Evolutionary conservation across 2,113 vertebrate genomes (phyloP).

Genomic region (Solenodon paradoxus): DNA sequence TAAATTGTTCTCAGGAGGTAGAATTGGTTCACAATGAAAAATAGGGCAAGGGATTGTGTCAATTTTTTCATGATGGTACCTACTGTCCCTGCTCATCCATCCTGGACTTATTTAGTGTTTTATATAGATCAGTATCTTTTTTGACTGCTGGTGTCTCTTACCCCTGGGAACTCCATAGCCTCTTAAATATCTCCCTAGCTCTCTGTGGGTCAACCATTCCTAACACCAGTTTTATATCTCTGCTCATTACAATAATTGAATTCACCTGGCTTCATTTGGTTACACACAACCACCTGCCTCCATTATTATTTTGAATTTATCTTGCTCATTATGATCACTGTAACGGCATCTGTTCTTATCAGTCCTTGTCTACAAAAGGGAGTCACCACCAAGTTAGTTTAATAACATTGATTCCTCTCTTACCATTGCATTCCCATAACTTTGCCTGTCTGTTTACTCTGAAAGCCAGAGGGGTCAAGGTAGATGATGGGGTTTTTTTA

Average conservation of each 20-base stretch:
- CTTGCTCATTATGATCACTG: background rate
- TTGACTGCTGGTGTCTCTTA: background rate
- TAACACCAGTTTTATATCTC: background rate
- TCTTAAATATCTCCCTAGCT: background rate
- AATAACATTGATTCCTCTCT: background rate
- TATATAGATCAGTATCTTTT: background rate
- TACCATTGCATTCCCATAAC: background rate
- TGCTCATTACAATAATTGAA: background rate
- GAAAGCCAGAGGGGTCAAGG: background rate
- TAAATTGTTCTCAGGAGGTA: background rate
- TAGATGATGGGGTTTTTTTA: background rate
- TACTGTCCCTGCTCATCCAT: background rate
- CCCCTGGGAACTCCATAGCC: background rate
- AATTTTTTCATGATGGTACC: background rate
- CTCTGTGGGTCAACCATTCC: background rate
- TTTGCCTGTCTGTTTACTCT: background rate
- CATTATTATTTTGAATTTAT: background rate
- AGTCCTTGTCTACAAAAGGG: background rate
- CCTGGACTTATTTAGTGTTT: background rate
- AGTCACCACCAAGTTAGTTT: background rate
- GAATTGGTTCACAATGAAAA: background rate
- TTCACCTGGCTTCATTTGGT: background rate
- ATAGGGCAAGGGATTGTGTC: background rate
- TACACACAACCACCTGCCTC: background rate
- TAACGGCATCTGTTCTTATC: background rate